Base-by-base conservation (phyloP, 1,140 invertebrate species). In the Sinonovacula constricta region DNA sequence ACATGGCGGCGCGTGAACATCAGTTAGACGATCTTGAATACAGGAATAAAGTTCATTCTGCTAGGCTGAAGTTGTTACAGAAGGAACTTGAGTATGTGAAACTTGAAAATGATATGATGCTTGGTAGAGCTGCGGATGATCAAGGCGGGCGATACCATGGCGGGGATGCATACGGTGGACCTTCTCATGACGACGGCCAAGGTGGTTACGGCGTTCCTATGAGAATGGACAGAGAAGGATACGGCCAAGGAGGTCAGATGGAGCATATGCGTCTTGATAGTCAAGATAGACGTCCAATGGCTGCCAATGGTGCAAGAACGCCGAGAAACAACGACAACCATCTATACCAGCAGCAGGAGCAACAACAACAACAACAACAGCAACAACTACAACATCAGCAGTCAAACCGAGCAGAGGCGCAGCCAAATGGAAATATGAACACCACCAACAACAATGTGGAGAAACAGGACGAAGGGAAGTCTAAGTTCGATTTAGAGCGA, bases 31-130 rank as follows among this genome's bases (percentile, higher is more conserved):
- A 65, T 1, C 22, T 76, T 3, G 53, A 67, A 53, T 28, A 59
- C n/a, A 66, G 28, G 45, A 67, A 76, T 57, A n/a, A 57, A 30
- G 22, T 76, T 24, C 72, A 76, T 36, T 76, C 72, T 2, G 49
- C 31, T 5, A 67, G 59, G 56, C 53, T 76, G 26, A 49, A 67
- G 14, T 26, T 76, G 30, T 24, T 76, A 2, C 49, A 76, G 45
- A 67, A 66, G 30, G 72, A 76, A 49, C 18, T 76, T 15, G 39
- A 39, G 12, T 49, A 67, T 33, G 72, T 70, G 5, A 54, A 70
- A 31, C 34, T 34, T 14, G 54, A 70, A 34, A 70, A 70, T 45
- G 68, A 70, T 5, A 28, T 45, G 1, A 14, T 70, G 24, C 5
- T 59, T 4, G 45, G 14, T 28, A 45, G 39, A 18, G 18, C 18